A percentile compares a stretch with the other conserved stretches of the same genome.
Evolutionary conservation across 2,113 vertebrate genomes (phyloP).

Genomic region (Carettochelys insculpta): DNA sequence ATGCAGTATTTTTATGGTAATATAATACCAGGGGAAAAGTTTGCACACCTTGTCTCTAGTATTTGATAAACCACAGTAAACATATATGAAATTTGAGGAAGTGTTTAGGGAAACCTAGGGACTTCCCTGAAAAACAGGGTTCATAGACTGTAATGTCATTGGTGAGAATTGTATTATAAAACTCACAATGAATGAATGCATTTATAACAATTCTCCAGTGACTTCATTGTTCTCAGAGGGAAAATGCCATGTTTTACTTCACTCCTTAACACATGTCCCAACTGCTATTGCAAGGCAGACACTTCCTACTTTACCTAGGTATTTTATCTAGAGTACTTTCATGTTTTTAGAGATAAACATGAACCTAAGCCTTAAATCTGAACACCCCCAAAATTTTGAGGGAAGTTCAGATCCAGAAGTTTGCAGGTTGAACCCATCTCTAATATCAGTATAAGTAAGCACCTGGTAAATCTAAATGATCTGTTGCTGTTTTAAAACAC

Average conservation of each 20-base stretch:
- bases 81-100: constrained; percentile 62
- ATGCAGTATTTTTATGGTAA: background rate
- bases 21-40: background rate
- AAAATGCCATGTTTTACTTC: constrained; percentile 52
- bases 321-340: constrained; percentile 53
- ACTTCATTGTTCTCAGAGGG: constrained; percentile 49
- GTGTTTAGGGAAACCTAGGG: constrained; percentile 52
- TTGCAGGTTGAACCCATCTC: constrained; percentile 45
- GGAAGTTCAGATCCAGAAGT: constrained; percentile 49
- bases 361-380: constrained; percentile 11
- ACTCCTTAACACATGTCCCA: constrained; percentile 54
- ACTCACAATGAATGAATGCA: constrained; percentile 41
- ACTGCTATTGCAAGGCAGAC: constrained; percentile 45
- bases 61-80: constrained; percentile 43
- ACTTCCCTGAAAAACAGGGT: constrained; percentile 70
- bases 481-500: constrained; percentile 32
- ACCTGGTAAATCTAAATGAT: constrained; percentile 44
- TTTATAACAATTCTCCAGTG: constrained; percentile 61
- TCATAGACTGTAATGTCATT: constrained; percentile 60
- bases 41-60: constrained; percentile 40
- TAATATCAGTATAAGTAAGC: constrained; percentile 47
- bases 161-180: constrained; percentile 64
- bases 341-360: constrained; percentile 45
- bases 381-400: constrained; percentile 33
- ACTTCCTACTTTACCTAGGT: constrained; percentile 67